A percentile compares a stretch with the other conserved stretches of the same genome.
Conservation (phyloP, 2,797 vertebrate genomes). For the Lemur catta region DNA sequence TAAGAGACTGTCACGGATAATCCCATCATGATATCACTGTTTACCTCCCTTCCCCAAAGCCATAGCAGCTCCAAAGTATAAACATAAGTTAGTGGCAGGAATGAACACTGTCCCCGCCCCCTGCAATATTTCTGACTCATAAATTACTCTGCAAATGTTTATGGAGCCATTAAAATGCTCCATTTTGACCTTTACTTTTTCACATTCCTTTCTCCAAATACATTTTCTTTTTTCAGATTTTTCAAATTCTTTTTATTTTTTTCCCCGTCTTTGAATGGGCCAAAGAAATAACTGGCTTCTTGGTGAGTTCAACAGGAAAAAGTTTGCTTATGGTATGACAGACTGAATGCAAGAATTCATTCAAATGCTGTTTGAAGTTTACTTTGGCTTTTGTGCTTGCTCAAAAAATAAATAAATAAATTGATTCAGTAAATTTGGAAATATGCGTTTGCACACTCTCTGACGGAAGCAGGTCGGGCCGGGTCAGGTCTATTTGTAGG, state of each 20-base stretch:
- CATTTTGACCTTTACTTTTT: neutral
- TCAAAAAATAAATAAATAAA: slow-evolving; percentile 55
- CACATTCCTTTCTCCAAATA: slow-evolving; percentile 13
- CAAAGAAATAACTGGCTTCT: neutral
- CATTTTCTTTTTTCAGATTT: neutral
- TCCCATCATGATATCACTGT: neutral
- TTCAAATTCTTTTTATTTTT: neutral
- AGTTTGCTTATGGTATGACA: neutral
- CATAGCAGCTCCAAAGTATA: neutral
- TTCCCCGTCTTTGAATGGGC: neutral
- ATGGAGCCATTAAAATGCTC: neutral
- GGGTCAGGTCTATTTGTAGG: slow-evolving; percentile 61
- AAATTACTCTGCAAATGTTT: slow-evolving; percentile 12
- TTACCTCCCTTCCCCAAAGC: neutral
- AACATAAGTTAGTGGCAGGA: neutral
- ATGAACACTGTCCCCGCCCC: accelerated
- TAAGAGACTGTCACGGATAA: neutral
- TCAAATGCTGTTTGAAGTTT: slow-evolving; percentile 53
- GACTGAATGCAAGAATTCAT: slow-evolving; percentile 30
- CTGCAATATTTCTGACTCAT: neutral
- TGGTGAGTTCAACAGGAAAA: neutral
- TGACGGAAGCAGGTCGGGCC: neutral
- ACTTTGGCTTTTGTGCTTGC: slow-evolving; percentile 58
- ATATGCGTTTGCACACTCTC: slow-evolving; percentile 46
- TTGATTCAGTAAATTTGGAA: slow-evolving; percentile 47